Evolutionary conservation across 2,113 vertebrate species (phyloP).

Genomic region (Pycnonotus jocosus): DNA sequence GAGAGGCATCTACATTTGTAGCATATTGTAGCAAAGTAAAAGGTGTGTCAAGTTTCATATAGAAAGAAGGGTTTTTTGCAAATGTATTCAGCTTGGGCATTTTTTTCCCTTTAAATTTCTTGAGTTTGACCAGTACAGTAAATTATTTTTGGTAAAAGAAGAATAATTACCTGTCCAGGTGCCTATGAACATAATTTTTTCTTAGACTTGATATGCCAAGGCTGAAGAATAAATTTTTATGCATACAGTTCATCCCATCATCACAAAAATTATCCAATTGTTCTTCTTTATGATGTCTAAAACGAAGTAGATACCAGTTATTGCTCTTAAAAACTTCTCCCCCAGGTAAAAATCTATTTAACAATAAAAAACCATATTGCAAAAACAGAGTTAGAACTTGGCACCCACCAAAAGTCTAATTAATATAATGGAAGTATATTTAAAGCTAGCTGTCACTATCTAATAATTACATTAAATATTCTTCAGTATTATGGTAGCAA

Average conservation of each 20-base stretch:
- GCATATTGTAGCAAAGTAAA: neutral
- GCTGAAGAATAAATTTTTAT: neutral
- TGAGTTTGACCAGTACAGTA: neutral
- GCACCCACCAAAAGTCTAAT: neutral
- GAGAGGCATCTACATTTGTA: neutral
- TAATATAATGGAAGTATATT: neutral
- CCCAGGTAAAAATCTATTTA: neutral
- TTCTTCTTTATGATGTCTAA: neutral
- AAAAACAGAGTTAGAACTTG: neutral
- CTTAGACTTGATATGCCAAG: neutral
- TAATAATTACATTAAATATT: neutral
- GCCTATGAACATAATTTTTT: neutral
- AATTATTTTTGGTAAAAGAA: neutral
- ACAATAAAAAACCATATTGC: neutral
- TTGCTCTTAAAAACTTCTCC: neutral
- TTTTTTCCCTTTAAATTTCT: neutral
- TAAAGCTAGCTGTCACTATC: neutral
- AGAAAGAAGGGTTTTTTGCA: neutral
- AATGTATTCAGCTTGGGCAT: neutral
- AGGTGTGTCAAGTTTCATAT: accelerated
- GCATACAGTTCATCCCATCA: neutral
- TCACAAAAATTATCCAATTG: neutral
- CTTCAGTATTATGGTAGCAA: neutral
- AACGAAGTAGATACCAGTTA: neutral
- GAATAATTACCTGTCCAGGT: neutral